phyloP scores from a whole-genome alignment of 1,140 invertebrate species.

The Apis cerana region DNA sequence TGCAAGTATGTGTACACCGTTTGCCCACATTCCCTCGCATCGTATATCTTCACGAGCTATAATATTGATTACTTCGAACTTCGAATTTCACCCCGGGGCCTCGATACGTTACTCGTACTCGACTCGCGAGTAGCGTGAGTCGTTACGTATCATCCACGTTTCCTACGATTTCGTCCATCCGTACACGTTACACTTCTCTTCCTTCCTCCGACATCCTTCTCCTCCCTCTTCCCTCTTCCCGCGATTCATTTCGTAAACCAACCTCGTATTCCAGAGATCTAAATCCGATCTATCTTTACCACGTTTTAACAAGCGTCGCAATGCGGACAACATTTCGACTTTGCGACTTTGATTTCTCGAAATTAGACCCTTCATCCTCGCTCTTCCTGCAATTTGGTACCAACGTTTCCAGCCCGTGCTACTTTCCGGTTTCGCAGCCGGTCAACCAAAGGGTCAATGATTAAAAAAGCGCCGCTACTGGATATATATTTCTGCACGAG shows the following conservation, averaged over 20 bases:
- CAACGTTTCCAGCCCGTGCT: too few species aligned
- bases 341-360: constrained; percentile 25
- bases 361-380: constrained; percentile 39
- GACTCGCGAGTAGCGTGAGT: constrained; percentile 23
- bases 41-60: constrained; percentile 75
- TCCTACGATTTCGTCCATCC: not conserved
- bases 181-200: not conserved
- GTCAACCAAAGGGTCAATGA: not conserved
- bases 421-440: not conserved
- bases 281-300: not conserved
- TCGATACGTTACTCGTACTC: not conserved
- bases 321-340: constrained; percentile 63
- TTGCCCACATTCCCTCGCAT: constrained; percentile 75
- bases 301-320: constrained; percentile 55
- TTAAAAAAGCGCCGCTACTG: not conserved
- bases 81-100: constrained; percentile 66
- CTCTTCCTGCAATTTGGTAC: not conserved
- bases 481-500: not conserved
- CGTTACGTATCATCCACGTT: constrained; percentile 30
- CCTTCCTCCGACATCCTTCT: not conserved
- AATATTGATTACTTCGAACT: constrained; percentile 78
- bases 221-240: not conserved
- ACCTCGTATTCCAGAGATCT: not conserved
- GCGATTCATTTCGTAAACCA: constrained; percentile 4
- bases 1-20: constrained; percentile 72